Evolutionary conservation across 2,888 invertebrate genomes (phyloP), one percentile per base, ranked within the genome.

Genomic region (Drosophila lacicola): DNA sequence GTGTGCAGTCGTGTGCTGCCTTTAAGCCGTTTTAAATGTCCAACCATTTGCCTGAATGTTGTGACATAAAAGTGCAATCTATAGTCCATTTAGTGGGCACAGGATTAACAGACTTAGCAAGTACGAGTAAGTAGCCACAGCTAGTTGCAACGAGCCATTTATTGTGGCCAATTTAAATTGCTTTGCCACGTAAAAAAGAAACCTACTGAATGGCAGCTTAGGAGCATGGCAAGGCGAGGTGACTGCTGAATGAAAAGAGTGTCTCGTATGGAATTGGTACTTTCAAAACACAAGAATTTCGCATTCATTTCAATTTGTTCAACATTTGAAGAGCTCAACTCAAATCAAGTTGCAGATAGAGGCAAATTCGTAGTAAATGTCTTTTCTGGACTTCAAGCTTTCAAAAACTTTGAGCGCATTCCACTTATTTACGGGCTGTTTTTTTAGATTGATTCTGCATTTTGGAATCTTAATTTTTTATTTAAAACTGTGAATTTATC

Each of bases 31-130:
- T 83, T 82, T 86, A 86, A 81, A 86, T 82, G 83, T 77, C 79
- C 65, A 71, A 70, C 83, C 64, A 86, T 82, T 82, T 86, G 79
- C 71, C 55, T 76, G 82, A 86, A 82, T 86, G 84, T 71, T 74
- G 68, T 65, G 77, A 83, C 87, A 83, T 86, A 74, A 83, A 82
- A 82, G 73, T 81, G 83, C 87, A 83, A 86, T 82, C 79, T 82
- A 83, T 82, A 68, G 79, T 64, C 81, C 79, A 81, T 86, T 83
- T 65, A 64, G 73, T 65, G 54, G 46, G 44, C 57, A 63, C 37
- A 41, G 64, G 74, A 73, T 65, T 62, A 64, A 55, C 53, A 46
- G 65, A 66, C 70, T 68, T 55, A 50, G 58, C 45, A 55, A 49
- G 49, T 53, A 49, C 25, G 72, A 51, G 37, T 78, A 81, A 78